Evolutionary conservation across 2,797 vertebrate genomes (phyloP).

Genomic region (Natrix natrix): DNA sequence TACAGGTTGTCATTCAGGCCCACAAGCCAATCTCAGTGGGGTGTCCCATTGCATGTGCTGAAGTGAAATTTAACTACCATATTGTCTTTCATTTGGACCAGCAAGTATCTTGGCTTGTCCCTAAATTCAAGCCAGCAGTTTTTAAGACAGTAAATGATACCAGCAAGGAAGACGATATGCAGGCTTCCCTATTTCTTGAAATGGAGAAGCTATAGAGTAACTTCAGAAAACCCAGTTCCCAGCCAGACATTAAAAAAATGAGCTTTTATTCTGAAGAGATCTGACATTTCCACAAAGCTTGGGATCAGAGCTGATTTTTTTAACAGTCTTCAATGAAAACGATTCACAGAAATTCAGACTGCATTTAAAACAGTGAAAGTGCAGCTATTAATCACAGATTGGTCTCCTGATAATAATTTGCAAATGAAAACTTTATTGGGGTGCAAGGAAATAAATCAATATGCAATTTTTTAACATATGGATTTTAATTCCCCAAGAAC

Average conservation of each 20-base stretch:
- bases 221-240: not conserved
- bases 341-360: not conserved
- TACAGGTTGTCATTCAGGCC: not conserved
- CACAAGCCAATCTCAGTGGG: not conserved
- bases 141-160: not conserved
- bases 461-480: not conserved
- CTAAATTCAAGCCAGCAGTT: not conserved
- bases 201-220: not conserved
- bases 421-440: conserved; percentile 1
- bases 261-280: not conserved
- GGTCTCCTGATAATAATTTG: not conserved
- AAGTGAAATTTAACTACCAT: not conserved
- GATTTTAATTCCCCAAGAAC: not conserved
- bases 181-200: not conserved
- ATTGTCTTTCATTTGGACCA: not conserved
- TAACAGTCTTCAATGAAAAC: not conserved
- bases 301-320: not conserved
- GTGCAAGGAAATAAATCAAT: not conserved
- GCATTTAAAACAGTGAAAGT: not conserved
- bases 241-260: not conserved
- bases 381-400: not conserved
- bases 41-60: not conserved
- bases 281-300: not conserved
- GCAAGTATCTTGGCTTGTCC: not conserved
- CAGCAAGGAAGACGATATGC: not conserved